Evolutionary conservation across 1,140 invertebrate genomes (phyloP), one percentile per base, ranked within the genome.

Genomic region (Idris sp.): DNA sequence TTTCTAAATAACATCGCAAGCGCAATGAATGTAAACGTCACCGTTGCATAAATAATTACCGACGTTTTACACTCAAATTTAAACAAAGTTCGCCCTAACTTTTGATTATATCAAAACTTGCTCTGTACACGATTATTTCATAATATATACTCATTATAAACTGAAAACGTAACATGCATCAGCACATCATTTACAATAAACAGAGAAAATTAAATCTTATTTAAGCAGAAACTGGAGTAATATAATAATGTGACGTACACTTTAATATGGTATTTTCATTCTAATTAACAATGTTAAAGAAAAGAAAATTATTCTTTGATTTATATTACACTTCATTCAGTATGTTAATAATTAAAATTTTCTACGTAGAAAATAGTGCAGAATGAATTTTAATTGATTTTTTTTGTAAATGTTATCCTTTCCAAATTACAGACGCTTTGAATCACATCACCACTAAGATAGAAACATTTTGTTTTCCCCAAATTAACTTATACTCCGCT

Each of bases 391-490:
- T n/a, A n/a, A n/a, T n/a, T n/a, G n/a, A n/a, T n/a, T n/a, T n/a
- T n/a, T n/a, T n/a, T n/a, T n/a, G n/a, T n/a, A n/a, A n/a, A n/a
- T 53, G 18, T 44, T 53, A 13, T 53, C 44, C 31, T 11, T 46
- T 46, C 51, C 33, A 8, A 49, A 49, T 49, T 56, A 56, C 65
- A 31, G 49, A 35, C 53, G 25, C 46, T 36, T 28, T n/a, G 35
- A 62, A 62, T 72, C 31, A 36, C 36, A 26, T 15, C 28, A 28
- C 22, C 19, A 25, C 65, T 36, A 51, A 36, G 41, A 69, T 49
- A 56, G 54, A 35, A 64, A 72, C 67, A 71, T 71, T 71, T n/a
- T 56, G 56, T 71, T 71, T 71, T 49, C 40, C 67, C 26, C 56
- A 71, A 71, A 71, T 71, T 71, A 71, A 71, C 67, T 48, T 48